These are phyloP conservation scores for Protobothrops mucrosquamatus DNA, from an alignment of 2,113 vertebrate genomes.

Conservation along the genomic window DNA sequence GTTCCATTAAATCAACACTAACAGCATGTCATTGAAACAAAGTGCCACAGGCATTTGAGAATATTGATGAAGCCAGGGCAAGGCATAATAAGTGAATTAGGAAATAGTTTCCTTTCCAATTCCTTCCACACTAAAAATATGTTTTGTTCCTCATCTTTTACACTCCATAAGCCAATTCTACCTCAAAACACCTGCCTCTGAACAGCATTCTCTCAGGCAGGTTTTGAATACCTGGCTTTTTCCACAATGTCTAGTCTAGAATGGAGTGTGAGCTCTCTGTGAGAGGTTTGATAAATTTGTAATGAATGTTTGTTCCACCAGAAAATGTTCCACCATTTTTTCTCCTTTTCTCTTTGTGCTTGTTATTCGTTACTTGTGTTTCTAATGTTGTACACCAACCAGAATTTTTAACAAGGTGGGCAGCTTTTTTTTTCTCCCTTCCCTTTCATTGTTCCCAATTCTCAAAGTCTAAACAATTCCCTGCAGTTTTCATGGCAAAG, in stretches of 20 bases:
- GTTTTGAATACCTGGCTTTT: not conserved
- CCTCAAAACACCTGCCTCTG: not conserved
- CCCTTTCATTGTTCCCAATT: not conserved
- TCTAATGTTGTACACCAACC: not conserved
- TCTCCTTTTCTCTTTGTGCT: not conserved
- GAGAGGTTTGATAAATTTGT: not conserved
- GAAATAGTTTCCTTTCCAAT: not conserved
- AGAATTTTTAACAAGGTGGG: not conserved
- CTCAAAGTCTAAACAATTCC: not conserved
- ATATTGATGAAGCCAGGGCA: not conserved
- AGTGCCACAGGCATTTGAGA: not conserved
- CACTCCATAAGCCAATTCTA: not conserved
- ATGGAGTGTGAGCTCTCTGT: not conserved
- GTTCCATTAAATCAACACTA: not conserved
- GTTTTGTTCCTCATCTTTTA: not conserved
- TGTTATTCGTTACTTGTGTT: not conserved
- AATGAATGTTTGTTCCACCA: not conserved
- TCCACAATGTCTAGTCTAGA: not conserved
- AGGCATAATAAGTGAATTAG: not conserved
- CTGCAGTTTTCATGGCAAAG: not conserved
- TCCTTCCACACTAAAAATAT: not conserved
- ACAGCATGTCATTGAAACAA: not conserved
- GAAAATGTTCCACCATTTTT: not conserved
- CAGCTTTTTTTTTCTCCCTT: fast-evolving
- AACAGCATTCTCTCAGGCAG: not conserved